Percentiles rank a stretch among this genome's conserved stretches.
Evolutionary conservation across 2,113 vertebrate species (phyloP).

Genomic region (Nothoprocta perdicaria): DNA sequence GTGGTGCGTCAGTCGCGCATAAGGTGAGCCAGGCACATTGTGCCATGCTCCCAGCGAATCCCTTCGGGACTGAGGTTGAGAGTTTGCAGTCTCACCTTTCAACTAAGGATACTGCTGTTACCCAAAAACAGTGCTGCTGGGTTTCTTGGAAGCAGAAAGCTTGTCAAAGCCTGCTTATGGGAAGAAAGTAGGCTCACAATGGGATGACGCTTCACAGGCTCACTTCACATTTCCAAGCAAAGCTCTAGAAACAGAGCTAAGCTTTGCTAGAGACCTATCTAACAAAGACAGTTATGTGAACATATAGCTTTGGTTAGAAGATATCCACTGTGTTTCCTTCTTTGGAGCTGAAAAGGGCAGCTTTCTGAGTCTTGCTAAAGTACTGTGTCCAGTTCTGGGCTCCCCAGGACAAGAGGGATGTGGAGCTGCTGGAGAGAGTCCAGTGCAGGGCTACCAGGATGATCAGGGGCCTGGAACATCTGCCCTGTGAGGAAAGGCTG

Average conservation of each 20-base stretch:
- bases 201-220: neutral
- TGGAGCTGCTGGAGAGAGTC: too few species aligned
- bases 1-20: neutral
- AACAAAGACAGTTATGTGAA: neutral
- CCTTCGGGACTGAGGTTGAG: neutral
- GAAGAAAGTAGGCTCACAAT: neutral
- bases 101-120: neutral
- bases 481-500: too few species aligned
- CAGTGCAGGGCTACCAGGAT: too few species aligned
- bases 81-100: neutral
- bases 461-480: too few species aligned
- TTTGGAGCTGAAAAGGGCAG: fast-evolving
- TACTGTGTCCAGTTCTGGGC: too few species aligned
- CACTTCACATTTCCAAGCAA: too few species aligned
- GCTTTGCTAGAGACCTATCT: neutral
- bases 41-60: neutral
- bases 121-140: neutral
- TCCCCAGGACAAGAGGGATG: too few species aligned
- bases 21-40: neutral
- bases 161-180: neutral
- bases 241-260: neutral
- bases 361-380: neutral
- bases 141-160: neutral
- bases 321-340: neutral
- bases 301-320: neutral